phyloP scores from a whole-genome alignment of 2,113 vertebrate genomes.

The Pituophis catenifer region DNA sequence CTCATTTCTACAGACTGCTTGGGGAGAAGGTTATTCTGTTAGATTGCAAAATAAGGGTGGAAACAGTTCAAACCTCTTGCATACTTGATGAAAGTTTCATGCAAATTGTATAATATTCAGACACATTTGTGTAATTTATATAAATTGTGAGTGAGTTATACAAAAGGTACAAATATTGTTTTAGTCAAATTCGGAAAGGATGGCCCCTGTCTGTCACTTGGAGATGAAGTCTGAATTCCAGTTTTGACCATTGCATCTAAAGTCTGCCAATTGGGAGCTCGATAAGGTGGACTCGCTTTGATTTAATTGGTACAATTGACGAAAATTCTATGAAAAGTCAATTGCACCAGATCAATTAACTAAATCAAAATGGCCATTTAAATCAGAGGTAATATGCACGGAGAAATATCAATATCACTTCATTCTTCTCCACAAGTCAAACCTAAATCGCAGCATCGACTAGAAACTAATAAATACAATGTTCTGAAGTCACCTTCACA shows the following conservation, averaged over 20 bases:
- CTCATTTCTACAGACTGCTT: neutral
- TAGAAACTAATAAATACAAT: neutral
- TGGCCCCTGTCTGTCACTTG: neutral
- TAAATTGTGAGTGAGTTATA: neutral
- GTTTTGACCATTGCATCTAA: neutral
- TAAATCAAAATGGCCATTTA: neutral
- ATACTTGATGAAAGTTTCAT: neutral
- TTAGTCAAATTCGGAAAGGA: neutral
- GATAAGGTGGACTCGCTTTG: neutral
- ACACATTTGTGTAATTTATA: neutral
- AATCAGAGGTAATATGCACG: neutral
- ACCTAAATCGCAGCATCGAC: neutral
- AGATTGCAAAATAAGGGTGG: neutral
- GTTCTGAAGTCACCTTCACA: neutral
- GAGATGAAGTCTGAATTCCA: neutral
- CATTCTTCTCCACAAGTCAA: neutral
- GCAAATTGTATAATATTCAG: neutral
- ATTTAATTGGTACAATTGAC: neutral
- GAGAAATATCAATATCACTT: neutral
- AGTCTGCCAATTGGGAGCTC: neutral
- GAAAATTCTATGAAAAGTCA: neutral
- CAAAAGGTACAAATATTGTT: neutral
- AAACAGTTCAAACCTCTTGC: neutral
- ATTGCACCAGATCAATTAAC: neutral
- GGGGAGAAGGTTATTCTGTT: neutral